phyloP scores from a whole-genome alignment of 2,113 vertebrate genomes.

The Chiloscyllium plagiosum region DNA sequence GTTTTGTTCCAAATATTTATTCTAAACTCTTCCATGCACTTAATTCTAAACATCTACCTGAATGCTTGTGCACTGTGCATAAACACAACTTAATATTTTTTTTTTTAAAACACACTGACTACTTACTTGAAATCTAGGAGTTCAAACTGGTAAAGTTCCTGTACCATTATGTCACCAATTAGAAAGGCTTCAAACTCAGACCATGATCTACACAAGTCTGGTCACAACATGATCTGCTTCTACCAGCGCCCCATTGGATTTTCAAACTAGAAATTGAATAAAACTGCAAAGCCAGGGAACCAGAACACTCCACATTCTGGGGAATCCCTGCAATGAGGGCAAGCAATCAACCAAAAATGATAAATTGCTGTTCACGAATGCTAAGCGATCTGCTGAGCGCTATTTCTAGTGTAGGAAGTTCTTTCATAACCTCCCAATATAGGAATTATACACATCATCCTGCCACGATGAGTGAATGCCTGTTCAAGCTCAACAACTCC shows the following conservation, averaged over 20 bases:
- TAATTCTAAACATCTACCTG: not conserved
- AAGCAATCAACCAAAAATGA: not conserved
- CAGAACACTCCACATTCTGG: not conserved
- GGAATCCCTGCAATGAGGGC: not conserved
- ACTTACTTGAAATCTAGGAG: not conserved
- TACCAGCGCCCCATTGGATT: not conserved
- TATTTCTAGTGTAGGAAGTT: not conserved
- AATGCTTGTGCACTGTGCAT: no score
- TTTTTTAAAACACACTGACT: not conserved
- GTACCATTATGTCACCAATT: not conserved
- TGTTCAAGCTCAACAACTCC: not conserved
- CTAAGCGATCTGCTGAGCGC: not conserved
- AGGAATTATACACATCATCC: not conserved
- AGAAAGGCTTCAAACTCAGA: not conserved
- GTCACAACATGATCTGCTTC: not conserved
- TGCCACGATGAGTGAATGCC: not conserved
- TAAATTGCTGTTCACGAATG: not conserved
- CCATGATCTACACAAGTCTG: not conserved
- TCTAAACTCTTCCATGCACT: not conserved
- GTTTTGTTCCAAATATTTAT: not conserved
- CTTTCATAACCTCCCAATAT: not conserved
- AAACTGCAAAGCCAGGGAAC: not conserved
- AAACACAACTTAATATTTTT: no score
- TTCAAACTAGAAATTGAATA: not conserved
- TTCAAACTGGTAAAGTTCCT: not conserved